Percentiles rank a stretch among this genome's conserved stretches.
These are phyloP conservation scores for Brachionus manjavacas DNA, from an alignment of 1,140 invertebrate species.

Conservation along the genomic window DNA sequence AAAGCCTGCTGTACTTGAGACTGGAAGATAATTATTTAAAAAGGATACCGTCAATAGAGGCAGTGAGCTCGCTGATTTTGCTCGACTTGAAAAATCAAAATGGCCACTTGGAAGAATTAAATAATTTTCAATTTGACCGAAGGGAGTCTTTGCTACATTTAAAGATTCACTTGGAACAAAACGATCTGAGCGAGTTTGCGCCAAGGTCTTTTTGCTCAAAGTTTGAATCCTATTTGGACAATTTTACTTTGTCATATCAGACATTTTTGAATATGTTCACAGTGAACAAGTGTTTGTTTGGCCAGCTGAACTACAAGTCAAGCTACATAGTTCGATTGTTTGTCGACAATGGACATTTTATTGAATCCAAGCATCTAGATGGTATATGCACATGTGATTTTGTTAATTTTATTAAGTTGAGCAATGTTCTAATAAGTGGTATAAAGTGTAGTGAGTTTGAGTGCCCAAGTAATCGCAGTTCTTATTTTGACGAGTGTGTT, in stretches of 20 bases:
- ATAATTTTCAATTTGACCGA: slow-evolving; percentile 7
- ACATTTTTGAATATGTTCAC: neutral
- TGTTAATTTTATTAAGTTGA: neutral
- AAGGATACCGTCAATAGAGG: neutral
- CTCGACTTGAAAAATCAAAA: slow-evolving; percentile 30
- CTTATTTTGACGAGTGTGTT: neutral
- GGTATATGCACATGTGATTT: neutral
- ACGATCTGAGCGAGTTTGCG: neutral
- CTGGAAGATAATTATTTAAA: slow-evolving; percentile 25
- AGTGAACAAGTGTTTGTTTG: neutral
- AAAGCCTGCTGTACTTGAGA: neutral
- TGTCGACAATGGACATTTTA: neutral
- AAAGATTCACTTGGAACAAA: slow-evolving; percentile 16
- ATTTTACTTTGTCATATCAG: neutral
- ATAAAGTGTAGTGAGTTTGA: neutral
- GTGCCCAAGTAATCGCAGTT: neutral
- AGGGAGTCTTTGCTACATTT: neutral
- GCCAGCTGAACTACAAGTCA: neutral
- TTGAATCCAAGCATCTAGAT: neutral
- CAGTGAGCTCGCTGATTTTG: neutral
- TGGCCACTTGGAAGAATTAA: neutral
- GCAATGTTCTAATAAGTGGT: neutral
- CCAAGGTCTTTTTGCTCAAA: neutral
- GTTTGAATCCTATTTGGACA: neutral
- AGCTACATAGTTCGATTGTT: neutral